Evolutionary conservation across 2,797 vertebrate species (phyloP).

Genomic region (Apogon talboti): DNA sequence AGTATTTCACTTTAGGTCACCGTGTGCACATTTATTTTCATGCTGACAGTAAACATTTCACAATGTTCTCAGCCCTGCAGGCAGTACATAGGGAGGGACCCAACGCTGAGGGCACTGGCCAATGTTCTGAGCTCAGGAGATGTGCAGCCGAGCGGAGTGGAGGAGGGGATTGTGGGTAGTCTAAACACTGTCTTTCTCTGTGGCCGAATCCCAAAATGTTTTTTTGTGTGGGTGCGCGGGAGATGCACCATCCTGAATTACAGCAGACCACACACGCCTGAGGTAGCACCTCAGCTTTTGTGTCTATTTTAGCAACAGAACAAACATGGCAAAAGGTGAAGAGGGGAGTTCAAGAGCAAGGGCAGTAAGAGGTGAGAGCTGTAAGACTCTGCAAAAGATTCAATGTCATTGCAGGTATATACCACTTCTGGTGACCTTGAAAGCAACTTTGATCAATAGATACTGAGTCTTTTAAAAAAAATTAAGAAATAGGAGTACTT

Average conservation of each 20-base stretch:
- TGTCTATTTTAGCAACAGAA: slow-evolving; percentile 53
- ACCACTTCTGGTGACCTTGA: no score
- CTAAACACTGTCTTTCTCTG: slow-evolving; percentile 77
- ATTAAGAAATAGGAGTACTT: no score
- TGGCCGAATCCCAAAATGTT: slow-evolving; percentile 68
- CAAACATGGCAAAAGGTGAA: slow-evolving; percentile 45
- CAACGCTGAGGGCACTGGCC: slow-evolving; percentile 46
- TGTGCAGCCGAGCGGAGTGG: slow-evolving; percentile 28
- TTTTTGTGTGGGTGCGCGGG: slow-evolving; percentile 45
- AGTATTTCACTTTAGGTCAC: slow-evolving; percentile 19
- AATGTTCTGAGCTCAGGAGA: slow-evolving; percentile 35
- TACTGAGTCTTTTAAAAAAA: no score
- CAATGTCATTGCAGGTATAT: no score
- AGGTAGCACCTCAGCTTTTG: slow-evolving; percentile 57
- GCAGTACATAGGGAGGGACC: slow-evolving; percentile 52
- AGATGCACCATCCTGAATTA: slow-evolving; percentile 51
- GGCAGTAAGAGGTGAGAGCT: slow-evolving; percentile 15
- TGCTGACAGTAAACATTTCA: slow-evolving; percentile 65
- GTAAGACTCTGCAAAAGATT: no score
- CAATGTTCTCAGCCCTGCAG: slow-evolving; percentile 45
- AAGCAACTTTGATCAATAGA: no score
- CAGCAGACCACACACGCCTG: slow-evolving; percentile 71
- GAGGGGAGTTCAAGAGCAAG: slow-evolving; percentile 46
- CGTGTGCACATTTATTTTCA: slow-evolving; percentile 45
- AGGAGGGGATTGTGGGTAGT: slow-evolving; percentile 73